These are phyloP conservation scores for Rhinichthys klamathensis DNA, from an alignment of 2,113 vertebrate species.

Conservation along the genomic window DNA sequence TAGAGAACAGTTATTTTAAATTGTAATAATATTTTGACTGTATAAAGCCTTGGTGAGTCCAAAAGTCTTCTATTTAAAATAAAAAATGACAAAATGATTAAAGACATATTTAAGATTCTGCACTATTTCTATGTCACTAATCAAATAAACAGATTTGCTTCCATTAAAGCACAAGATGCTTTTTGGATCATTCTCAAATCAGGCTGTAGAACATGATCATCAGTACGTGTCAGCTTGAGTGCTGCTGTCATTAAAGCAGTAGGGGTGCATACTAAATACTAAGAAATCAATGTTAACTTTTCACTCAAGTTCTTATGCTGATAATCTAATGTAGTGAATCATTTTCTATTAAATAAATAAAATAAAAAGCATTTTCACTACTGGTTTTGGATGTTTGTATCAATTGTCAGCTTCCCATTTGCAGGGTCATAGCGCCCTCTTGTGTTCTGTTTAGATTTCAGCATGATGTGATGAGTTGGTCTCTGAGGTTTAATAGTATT, in stretches of 20 bases:
- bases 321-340: background rate
- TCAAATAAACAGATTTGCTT: background rate
- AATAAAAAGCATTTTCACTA: background rate
- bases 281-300: background rate
- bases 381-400: background rate
- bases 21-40: background rate
- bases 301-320: background rate
- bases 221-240: background rate
- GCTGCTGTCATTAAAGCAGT: background rate
- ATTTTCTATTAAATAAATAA: background rate
- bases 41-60: too few species aligned
- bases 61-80: too few species aligned
- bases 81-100: background rate
- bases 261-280: background rate
- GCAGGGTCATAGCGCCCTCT: slow-evolving; percentile 40
- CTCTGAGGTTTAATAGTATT: slow-evolving; percentile 7
- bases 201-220: background rate
- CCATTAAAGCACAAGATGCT: background rate
- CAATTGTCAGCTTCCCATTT: background rate
- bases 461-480: background rate
- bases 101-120: background rate
- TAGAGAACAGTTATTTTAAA: background rate
- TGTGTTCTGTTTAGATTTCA: slow-evolving; percentile 31
- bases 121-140: background rate
- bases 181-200: slow-evolving; percentile 7